Base-by-base conservation (phyloP, 2,797 vertebrate genomes). In the Holocentrus rufus region DNA sequence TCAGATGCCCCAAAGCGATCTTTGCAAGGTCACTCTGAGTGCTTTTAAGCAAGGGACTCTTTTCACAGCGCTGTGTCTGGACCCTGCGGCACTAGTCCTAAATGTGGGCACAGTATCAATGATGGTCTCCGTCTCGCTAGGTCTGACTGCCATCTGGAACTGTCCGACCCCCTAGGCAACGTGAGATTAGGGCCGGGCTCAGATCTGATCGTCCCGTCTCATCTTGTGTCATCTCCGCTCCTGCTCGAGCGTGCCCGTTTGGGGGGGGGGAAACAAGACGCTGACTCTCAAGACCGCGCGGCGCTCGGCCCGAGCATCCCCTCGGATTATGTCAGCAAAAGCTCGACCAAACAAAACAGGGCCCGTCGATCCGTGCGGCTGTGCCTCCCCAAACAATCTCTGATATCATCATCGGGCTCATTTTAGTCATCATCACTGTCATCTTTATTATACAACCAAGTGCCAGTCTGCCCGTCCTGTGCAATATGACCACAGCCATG, bases 31-130 rank as follows among this genome's bases (percentile, higher is more conserved):
- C 70, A 74, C 31, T 55, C 9, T 1, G 56, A 82, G 74, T 69
- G 69, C 77, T 74, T 66, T 73, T 68, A 72, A 49, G 42, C 22
- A 31, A 31, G 54, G 67, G 67, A 72, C 46, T 74, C 64, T 60
- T 71, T 76, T 77, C 73, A 77, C 74, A 82, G 82, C 53, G 46
- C 30, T 9, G 66, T 80, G 74, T 82, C 71, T 74, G 69, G 68
- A 84, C 77, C 74, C 68, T 53, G 68, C 1, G 30, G 77, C 52
- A 64, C 65, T 0, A 67, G 72, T 69, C 31, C 77, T 18, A 27
- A 76, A 61, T 67, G 36, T 31, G 71, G 72, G 59, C 65, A 63
- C 63, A 30, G 57, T 69, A 85, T 89, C 79, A 78, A 72, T 80
- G 71, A 72, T 46, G 2, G 75, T 68, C 76, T 81, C 66, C 52